Evolutionary conservation across 2,888 invertebrate species (phyloP), one percentile per base, ranked within the genome.

Genomic region (Sarcophaga subvicina): DNA sequence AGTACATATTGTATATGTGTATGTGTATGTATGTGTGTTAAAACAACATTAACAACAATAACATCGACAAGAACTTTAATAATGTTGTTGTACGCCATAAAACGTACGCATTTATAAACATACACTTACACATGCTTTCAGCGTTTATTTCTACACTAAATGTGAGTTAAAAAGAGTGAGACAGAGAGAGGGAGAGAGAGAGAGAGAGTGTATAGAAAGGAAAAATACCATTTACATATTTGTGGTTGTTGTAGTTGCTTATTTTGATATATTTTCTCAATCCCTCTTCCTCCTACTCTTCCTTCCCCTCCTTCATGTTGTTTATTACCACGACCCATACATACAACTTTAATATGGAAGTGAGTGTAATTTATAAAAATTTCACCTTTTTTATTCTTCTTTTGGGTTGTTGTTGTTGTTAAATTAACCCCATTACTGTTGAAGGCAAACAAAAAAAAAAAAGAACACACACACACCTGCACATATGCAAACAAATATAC

Each of bases 391-490:
- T 54, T 6, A 1, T 37, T 8, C 10, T 37, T 8, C 37, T 37
- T 8, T 37, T 37, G 8, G 37, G 37, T 37, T 37, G 37, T 37
- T 37, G 8, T 37, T 37, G 37, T 54, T 91, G 90, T 90, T 88
- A 90, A 90, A 90, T 89, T 90, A 91, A 89, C 90, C 89, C 88
- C 88, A 87, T 85, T 87, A 88, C 76, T 71, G 78, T 83, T 85
- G 82, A 80, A 78, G 80, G 82, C 64, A 69, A 66, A 54, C 14
- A 54, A 64, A 27, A 47, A 69, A 75, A 47, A 73, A 63, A 47
- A 73, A 85, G 62, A 10, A 22, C 22, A 69, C 47, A 47, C 37
- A 25, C 22, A 75, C 37, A 45, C 25, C 27, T 25, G 20, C 60
- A 54, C 17, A 71, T 5, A 71, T n/a, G 59, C 37, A 62, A n/a